Evolutionary conservation across 2,797 vertebrate genomes (phyloP).

Genomic region (Helostoma temminkii): DNA sequence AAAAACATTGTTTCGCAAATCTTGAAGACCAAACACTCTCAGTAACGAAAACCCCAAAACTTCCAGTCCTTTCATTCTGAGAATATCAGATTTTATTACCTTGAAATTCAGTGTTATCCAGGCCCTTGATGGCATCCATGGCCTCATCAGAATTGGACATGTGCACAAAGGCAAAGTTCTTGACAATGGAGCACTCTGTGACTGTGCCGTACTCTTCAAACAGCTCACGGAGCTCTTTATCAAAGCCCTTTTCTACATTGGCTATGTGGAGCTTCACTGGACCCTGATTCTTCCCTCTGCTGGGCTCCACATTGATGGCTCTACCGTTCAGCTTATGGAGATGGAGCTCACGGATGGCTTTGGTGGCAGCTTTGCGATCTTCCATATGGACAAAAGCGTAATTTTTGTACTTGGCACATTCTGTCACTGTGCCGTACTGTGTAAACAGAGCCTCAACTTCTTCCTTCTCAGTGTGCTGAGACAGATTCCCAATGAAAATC

Average conservation of each 20-base stretch:
- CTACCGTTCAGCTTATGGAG: constrained; percentile 81
- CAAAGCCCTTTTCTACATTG: constrained; percentile 85
- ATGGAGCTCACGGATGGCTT: constrained; percentile 86
- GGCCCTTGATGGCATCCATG: constrained; percentile 84
- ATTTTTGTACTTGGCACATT: constrained; percentile 88
- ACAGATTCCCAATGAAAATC: constrained; percentile 88
- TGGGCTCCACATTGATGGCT: constrained; percentile 87
- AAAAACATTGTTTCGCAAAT: constrained; percentile 36
- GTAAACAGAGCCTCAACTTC: constrained; percentile 84
- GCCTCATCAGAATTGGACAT: constrained; percentile 86
- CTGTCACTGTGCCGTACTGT: constrained; percentile 83
- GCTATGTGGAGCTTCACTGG: constrained; percentile 86
- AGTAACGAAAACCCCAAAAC: neutral
- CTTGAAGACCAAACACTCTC: neutral
- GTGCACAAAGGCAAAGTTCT: constrained; percentile 88
- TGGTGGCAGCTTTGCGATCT: constrained; percentile 85
- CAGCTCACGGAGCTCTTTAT: constrained; percentile 79
- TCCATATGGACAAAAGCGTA: constrained; percentile 89
- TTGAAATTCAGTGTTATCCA: constrained; percentile 86
- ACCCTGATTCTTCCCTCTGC: constrained; percentile 83
- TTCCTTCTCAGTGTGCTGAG: constrained; percentile 81
- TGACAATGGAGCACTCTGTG: constrained; percentile 83
- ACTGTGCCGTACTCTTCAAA: constrained; percentile 87
- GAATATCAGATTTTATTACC: constrained; percentile 61
- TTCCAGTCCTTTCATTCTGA: too few species aligned